Conservation (phyloP, 2,113 vertebrate genomes). For the Phalacrocorax pelagicus region DNA sequence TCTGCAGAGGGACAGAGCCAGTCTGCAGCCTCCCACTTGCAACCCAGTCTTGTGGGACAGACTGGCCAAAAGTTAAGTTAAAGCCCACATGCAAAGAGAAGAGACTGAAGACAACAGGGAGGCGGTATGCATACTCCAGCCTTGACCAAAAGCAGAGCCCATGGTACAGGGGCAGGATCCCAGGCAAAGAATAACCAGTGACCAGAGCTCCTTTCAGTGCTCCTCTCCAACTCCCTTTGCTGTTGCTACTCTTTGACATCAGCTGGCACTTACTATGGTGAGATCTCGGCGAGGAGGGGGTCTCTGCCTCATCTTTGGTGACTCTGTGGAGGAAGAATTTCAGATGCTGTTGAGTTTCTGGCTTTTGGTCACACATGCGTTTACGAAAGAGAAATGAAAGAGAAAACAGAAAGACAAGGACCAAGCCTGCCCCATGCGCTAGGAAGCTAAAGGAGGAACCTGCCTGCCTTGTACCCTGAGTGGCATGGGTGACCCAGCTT, state of each 20-base stretch:
- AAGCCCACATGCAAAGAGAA: background rate
- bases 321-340: constrained; percentile 76
- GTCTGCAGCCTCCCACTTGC: background rate
- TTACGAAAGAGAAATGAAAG: background rate
- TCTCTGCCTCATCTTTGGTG: constrained; percentile 88
- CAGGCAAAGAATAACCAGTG: background rate
- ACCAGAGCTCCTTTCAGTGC: background rate
- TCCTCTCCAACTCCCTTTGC: background rate
- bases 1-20: background rate
- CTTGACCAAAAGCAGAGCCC: background rate
- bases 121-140: fast-evolving
- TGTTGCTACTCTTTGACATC: background rate
- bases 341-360: background rate
- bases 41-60: background rate
- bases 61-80: background rate
- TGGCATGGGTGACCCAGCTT: background rate
- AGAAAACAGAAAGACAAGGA: background rate
- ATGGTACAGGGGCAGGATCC: background rate
- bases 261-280: constrained; percentile 87
- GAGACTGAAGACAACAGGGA: background rate
- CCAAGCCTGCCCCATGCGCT: background rate
- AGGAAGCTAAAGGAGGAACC: background rate
- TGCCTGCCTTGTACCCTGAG: background rate
- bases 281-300: constrained; percentile 96
- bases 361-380: background rate